Percentiles rank a stretch among this genome's conserved stretches.
These are phyloP conservation scores for Andrena trimmerana DNA, from an alignment of 2,888 invertebrate genomes.

Conservation along the genomic window DNA sequence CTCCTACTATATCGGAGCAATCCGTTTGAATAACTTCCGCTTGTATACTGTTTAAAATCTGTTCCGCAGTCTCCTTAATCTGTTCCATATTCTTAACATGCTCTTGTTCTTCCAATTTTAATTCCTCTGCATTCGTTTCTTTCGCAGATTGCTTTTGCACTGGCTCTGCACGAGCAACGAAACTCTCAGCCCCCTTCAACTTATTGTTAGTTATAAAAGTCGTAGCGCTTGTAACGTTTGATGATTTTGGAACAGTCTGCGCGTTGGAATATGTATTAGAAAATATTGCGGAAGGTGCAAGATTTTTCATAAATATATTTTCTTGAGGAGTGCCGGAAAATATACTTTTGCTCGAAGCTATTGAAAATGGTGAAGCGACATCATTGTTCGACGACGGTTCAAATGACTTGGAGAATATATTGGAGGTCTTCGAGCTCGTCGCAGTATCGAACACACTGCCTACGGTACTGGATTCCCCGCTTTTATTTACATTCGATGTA, in stretches of 20 bases:
- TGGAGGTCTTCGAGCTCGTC: constrained; percentile 23
- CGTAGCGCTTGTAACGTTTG: neutral
- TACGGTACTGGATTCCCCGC: constrained; percentile 5
- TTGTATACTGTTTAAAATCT: constrained; percentile 72
- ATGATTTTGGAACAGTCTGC: constrained; percentile 22
- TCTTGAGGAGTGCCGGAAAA: constrained; percentile 59
- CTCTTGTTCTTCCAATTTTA: constrained; percentile 66
- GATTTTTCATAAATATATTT: constrained; percentile 61
- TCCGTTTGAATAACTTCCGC: constrained; percentile 71
- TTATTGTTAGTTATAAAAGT: constrained; percentile 3
- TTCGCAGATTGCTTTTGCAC: neutral
- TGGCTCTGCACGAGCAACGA: neutral
- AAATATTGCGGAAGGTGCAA: constrained; percentile 39
- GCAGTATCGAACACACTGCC: constrained; percentile 11
- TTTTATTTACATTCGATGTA: neutral
- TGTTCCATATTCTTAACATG: constrained; percentile 59
- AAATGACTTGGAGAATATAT: constrained; percentile 37
- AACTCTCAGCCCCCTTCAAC: neutral
- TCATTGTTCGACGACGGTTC: constrained; percentile 15
- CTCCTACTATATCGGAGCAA: constrained; percentile 70
- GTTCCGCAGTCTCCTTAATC: constrained; percentile 71
- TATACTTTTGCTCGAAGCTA: constrained; percentile 63
- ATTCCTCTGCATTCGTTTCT: constrained; percentile 35
- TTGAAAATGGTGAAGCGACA: constrained; percentile 50
- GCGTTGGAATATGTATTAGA: constrained; percentile 20